Conservation (phyloP, 1,140 invertebrate species). For the Samia ricini region DNA sequence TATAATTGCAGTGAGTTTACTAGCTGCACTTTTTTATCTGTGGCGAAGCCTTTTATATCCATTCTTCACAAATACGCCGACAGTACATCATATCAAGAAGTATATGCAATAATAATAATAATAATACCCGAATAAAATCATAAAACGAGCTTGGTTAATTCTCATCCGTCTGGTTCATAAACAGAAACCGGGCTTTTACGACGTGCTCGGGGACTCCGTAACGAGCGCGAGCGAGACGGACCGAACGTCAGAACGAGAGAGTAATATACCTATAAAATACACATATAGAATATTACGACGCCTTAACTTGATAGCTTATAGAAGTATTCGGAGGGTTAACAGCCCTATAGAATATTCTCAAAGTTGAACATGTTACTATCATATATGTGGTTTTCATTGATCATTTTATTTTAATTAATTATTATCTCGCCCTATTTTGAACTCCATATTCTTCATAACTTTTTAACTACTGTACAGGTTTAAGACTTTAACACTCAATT, state of each 20-base stretch:
- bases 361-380: too few species aligned
- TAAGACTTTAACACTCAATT: too few species aligned
- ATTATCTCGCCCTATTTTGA: too few species aligned
- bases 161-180: slow-evolving; percentile 14
- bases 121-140: slow-evolving; percentile 11
- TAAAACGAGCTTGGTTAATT: slow-evolving; percentile 15
- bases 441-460: too few species aligned
- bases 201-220: background rate
- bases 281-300: slow-evolving; percentile 8
- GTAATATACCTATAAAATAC: slow-evolving; percentile 15
- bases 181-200: slow-evolving; percentile 16
- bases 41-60: background rate
- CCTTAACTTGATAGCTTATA: background rate
- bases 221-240: slow-evolving; percentile 5
- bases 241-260: slow-evolving; percentile 9
- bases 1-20: background rate
- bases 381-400: background rate
- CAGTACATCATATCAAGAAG: slow-evolving; percentile 20
- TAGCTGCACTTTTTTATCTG: background rate
- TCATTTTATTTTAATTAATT: background rate
- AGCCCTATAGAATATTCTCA: background rate
- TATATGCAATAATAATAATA: slow-evolving; percentile 24
- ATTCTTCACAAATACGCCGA: slow-evolving; percentile 16
- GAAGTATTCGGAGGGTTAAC: background rate
- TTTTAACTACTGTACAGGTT: too few species aligned